Percentiles rank a stretch among this genome's conserved stretches.
These are phyloP conservation scores for Anthoptus insignis DNA, from an alignment of 2,888 invertebrate species.

Conservation along the genomic window DNA sequence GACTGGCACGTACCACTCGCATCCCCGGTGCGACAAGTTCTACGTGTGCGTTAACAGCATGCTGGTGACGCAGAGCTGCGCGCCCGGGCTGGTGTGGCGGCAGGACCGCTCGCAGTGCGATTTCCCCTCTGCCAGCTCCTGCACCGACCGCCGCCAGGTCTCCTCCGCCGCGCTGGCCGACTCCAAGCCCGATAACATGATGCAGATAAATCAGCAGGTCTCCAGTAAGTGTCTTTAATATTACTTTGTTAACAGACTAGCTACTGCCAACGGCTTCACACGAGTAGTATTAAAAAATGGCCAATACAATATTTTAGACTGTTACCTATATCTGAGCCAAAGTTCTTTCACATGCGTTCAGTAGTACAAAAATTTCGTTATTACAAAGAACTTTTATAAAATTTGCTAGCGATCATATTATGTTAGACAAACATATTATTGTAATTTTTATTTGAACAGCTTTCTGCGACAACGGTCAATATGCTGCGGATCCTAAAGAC, in stretches of 20 bases:
- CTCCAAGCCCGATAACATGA: constrained; percentile 56
- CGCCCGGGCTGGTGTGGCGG: constrained; percentile 92
- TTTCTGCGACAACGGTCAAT: constrained; percentile 88
- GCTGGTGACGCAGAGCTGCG: constrained; percentile 91
- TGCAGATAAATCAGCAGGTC: constrained; percentile 56
- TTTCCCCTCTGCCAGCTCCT: constrained; percentile 90
- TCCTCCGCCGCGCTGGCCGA: constrained; percentile 61
- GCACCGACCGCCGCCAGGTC: constrained; percentile 74
- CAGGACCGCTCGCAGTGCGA: constrained; percentile 90
- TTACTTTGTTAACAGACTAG: too few species aligned
- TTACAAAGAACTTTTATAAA: too few species aligned
- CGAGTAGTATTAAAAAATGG: too few species aligned
- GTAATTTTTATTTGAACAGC: constrained; percentile 64
- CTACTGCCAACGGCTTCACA: too few species aligned
- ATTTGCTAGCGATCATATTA: too few species aligned
- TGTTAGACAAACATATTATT: too few species aligned
- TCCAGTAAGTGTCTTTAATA: constrained; percentile 3
- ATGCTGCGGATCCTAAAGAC: constrained; percentile 89
- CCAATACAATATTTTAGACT: too few species aligned
- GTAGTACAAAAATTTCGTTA: too few species aligned
- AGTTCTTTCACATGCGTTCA: too few species aligned
- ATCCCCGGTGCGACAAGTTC: constrained; percentile 91
- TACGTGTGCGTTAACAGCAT: constrained; percentile 92
- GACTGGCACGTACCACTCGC: constrained; percentile 92
- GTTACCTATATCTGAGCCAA: too few species aligned